Evolutionary conservation across 2,113 vertebrate genomes (phyloP).

Genomic region (Irena cyanogastra): DNA sequence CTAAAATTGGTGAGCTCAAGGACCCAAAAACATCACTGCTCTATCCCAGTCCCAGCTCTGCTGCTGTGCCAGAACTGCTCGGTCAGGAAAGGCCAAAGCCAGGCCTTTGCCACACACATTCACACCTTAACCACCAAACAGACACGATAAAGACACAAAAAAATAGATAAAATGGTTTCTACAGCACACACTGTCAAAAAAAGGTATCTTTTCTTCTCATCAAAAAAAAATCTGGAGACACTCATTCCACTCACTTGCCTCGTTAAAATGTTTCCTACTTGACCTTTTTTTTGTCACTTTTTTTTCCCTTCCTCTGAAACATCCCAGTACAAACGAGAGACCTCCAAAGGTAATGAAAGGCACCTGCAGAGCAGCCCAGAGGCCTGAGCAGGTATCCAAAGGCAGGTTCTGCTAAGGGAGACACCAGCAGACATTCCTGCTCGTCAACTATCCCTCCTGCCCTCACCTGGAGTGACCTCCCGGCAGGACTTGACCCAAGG

Average conservation of each 20-base stretch:
- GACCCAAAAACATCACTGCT: neutral
- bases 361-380: neutral
- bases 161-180: neutral
- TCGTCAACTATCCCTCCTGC: neutral
- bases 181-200: neutral
- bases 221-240: neutral
- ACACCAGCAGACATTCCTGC: slow-evolving; percentile 1
- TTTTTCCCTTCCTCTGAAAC: neutral
- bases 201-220: rapidly evolving
- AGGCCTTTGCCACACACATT: neutral
- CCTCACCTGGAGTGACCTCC: slow-evolving; percentile 65
- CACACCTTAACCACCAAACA: neutral
- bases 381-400: neutral
- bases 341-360: neutral
- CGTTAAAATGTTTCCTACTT: neutral
- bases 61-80: neutral
- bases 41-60: neutral
- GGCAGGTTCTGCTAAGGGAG: neutral
- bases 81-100: neutral
- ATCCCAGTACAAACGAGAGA: neutral
- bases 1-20: neutral
- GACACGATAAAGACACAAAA: rapidly evolving
- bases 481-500: neutral
- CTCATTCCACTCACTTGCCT: neutral
- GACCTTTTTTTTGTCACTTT: neutral